These are phyloP conservation scores for Fistularia tabacaria DNA, from an alignment of 2,797 vertebrate species.

Conservation along the genomic window DNA sequence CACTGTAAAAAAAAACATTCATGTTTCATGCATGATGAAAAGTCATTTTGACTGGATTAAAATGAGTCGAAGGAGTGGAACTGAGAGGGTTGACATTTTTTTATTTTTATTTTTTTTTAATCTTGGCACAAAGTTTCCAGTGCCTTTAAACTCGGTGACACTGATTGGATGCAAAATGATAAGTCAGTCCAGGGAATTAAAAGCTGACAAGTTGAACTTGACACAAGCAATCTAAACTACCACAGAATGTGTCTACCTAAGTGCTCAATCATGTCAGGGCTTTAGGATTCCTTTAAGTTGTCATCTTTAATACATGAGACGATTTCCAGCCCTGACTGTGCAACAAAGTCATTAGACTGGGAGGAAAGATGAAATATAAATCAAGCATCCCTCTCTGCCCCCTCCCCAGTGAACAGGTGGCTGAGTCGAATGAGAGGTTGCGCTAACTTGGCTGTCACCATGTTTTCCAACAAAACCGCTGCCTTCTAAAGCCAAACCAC, in stretches of 20 bases:
- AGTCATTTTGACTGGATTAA: no score
- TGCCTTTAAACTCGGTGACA: constrained; percentile 48
- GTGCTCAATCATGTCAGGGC: constrained; percentile 62
- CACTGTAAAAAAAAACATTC: constrained; percentile 7
- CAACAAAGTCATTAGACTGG: constrained; percentile 70
- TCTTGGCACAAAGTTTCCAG: constrained; percentile 31
- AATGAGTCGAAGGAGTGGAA: no score
- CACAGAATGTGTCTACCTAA: constrained; percentile 51
- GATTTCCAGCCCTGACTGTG: constrained; percentile 50
- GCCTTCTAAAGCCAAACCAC: constrained; percentile 77
- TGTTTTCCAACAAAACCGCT: constrained; percentile 78
- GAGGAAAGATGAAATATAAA: constrained; percentile 76
- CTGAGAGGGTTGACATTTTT: no score
- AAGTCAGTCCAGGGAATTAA: constrained; percentile 46
- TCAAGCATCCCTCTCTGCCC: constrained; percentile 66
- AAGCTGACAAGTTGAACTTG: constrained; percentile 60
- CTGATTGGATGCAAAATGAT: constrained; percentile 56
- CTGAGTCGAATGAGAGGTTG: constrained; percentile 75
- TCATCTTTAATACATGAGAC: constrained; percentile 74
- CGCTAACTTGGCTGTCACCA: constrained; percentile 76
- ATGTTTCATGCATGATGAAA: background rate
- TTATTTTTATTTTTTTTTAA: no score
- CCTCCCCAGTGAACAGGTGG: constrained; percentile 78
- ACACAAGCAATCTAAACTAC: constrained; percentile 61
- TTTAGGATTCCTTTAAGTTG: constrained; percentile 71